These are phyloP conservation scores for Cotesia glomerata DNA, from an alignment of 1,140 invertebrate species.

Conservation along the genomic window DNA sequence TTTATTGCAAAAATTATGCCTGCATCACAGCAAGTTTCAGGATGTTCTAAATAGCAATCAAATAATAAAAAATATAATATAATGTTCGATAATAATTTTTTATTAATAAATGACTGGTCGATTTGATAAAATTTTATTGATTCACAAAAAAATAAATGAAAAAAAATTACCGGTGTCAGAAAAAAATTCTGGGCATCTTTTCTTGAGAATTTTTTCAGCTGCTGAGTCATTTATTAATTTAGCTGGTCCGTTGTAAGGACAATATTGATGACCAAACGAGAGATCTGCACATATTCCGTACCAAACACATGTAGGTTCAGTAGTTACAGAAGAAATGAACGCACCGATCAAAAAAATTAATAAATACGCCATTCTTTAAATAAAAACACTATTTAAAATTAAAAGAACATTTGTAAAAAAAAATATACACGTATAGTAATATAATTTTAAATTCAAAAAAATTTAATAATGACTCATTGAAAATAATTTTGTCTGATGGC, in stretches of 20 bases:
- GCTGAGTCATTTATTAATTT: slow-evolving; percentile 51
- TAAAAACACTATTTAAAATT: too few relatives aligned
- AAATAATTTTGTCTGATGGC: too few relatives aligned
- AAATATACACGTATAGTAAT: too few relatives aligned
- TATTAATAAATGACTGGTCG: too few relatives aligned
- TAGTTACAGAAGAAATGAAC: slow-evolving; percentile 5
- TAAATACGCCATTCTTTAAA: background rate
- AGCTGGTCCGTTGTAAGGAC: slow-evolving; percentile 60
- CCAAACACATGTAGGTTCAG: slow-evolving; percentile 63
- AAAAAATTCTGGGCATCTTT: slow-evolving; percentile 62
- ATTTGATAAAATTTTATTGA: background rate
- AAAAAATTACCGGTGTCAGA: slow-evolving; percentile 45
- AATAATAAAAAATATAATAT: too few relatives aligned
- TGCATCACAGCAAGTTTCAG: slow-evolving; percentile 64
- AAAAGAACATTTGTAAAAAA: background rate
- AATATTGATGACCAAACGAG: slow-evolving; percentile 47
- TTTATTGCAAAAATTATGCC: slow-evolving; percentile 62
- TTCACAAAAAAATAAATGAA: too few relatives aligned
- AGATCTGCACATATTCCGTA: slow-evolving; percentile 61
- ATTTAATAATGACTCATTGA: too few relatives aligned
- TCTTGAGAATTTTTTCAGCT: slow-evolving; percentile 46
- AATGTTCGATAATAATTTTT: background rate
- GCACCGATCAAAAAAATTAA: slow-evolving; percentile 4
- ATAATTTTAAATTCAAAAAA: too few relatives aligned
- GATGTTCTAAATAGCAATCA: slow-evolving; percentile 30